Percentiles rank a stretch among this genome's conserved stretches.
phyloP scores from a whole-genome alignment of 2,113 vertebrate species.

The Vulpes ferrilata region DNA sequence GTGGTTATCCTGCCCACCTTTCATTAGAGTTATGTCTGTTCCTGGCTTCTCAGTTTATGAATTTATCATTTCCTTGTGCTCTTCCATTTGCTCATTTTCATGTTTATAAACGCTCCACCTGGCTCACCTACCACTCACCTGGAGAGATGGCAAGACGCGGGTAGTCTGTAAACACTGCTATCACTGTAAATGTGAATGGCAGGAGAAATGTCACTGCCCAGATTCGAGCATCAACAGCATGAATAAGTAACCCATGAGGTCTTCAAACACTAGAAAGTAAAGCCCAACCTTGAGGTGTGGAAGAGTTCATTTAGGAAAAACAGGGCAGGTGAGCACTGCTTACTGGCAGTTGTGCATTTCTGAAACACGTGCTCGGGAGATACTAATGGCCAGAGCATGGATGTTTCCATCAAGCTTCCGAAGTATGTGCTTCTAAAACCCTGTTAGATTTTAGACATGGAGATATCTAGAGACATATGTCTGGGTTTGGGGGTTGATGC shows the following conservation, averaged over 20 bases:
- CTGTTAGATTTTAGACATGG: too few relatives aligned
- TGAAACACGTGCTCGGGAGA: background rate
- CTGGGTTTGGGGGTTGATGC: too few relatives aligned
- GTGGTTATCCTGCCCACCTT: background rate
- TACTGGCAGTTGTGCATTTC: background rate
- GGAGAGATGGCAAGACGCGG: too few relatives aligned
- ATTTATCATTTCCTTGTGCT: background rate
- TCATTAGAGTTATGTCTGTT: background rate
- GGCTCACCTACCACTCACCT: too few relatives aligned
- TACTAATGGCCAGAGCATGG: background rate
- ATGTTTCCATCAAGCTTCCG: background rate
- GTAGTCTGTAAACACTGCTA: accelerated
- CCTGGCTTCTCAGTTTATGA: background rate
- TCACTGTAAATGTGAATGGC: accelerated
- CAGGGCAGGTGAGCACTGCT: too few relatives aligned
- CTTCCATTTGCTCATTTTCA: background rate
- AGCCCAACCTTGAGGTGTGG: background rate
- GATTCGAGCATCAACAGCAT: accelerated
- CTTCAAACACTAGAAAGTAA: background rate
- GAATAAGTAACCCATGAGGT: accelerated
- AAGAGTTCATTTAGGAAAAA: background rate
- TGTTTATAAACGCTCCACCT: accelerated
- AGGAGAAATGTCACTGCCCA: background rate
- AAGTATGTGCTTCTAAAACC: background rate
- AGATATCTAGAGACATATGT: background rate